Evolutionary conservation across 2,113 vertebrate species (phyloP).

Genomic region (Rhinoderma darwinii): DNA sequence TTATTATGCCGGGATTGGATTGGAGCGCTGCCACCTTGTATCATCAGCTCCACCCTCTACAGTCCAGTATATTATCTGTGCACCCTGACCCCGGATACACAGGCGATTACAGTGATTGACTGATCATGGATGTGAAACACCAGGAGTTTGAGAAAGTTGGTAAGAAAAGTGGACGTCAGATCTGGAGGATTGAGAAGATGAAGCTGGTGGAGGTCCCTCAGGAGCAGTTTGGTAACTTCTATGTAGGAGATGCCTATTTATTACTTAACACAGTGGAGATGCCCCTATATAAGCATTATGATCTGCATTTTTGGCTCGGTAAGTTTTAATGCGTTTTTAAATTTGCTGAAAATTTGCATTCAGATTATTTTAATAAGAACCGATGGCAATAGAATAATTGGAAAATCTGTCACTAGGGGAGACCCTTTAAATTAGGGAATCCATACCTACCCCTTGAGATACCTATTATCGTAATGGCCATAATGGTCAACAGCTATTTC

Average conservation of each 20-base stretch:
- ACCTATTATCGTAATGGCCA: no score
- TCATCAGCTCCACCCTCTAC: not conserved
- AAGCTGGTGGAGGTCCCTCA: conserved; percentile 79
- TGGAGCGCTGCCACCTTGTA: not conserved
- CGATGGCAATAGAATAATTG: no score
- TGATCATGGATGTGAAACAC: conserved; percentile 66
- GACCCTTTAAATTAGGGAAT: no score
- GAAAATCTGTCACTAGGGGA: no score
- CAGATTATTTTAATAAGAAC: no score
- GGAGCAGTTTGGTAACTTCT: conserved; percentile 78
- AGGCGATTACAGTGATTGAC: not conserved
- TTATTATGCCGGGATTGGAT: not conserved
- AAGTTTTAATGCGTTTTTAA: conserved; percentile 59
- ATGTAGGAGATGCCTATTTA: conserved; percentile 88
- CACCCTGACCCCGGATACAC: not conserved
- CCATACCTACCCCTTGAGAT: no score
- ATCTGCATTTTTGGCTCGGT: conserved; percentile 91
- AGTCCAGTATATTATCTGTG: not conserved
- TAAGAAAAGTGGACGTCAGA: conserved; percentile 74
- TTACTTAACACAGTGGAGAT: conserved; percentile 75
- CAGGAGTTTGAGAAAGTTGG: conserved; percentile 79
- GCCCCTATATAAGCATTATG: conserved; percentile 66
- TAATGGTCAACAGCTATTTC: not conserved
- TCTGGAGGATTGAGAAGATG: conserved; percentile 86
- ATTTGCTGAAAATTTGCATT: not conserved